Evolutionary conservation across 2,113 vertebrate species (phyloP).

Genomic region (Vidua macroura): DNA sequence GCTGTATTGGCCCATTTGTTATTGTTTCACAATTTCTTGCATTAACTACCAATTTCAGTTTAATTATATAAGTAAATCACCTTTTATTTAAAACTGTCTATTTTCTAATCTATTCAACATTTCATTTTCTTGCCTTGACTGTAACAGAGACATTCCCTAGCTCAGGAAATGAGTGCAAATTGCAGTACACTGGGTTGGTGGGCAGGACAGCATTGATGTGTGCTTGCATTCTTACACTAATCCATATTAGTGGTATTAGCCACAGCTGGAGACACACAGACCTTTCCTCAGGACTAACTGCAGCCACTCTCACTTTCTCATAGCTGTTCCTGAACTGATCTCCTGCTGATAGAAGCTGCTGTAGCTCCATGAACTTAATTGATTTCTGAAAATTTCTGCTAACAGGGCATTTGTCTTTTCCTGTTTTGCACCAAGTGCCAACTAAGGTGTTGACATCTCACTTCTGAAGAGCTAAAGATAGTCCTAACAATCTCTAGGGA

Average conservation of each 20-base stretch:
- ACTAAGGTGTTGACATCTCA: background rate
- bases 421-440: background rate
- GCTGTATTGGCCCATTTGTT: background rate
- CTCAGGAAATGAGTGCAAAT: background rate
- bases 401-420: background rate
- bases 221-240: background rate
- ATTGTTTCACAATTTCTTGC: background rate
- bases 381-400: constrained; percentile 10
- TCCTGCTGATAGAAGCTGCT: constrained; percentile 6
- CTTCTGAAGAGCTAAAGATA: background rate
- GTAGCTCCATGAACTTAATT: background rate
- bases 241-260: background rate
- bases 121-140: background rate
- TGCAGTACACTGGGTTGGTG: background rate
- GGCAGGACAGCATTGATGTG: background rate
- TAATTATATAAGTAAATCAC: background rate
- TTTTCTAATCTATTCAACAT: background rate
- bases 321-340: background rate
- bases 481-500: background rate
- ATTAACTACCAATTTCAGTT: accelerated
- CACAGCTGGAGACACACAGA: background rate
- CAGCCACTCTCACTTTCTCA: background rate
- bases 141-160: background rate
- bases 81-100: background rate
- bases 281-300: background rate